Base-by-base conservation (phyloP, 1,140 invertebrate genomes). In the Lethocerus indicus region DNA sequence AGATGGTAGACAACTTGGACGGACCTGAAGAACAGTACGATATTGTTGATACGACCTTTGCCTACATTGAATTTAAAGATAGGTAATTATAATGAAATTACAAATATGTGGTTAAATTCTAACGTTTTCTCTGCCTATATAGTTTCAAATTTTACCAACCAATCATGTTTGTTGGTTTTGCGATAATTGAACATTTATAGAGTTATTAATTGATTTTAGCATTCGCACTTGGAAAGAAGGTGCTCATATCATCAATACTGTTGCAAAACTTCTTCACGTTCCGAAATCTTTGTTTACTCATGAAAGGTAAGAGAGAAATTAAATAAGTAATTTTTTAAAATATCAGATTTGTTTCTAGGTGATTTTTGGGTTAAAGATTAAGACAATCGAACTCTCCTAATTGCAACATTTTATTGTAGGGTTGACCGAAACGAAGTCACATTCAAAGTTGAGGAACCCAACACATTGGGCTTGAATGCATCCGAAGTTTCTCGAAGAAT, bases 341-440 rank as follows among this genome's bases (percentile, higher is more conserved):
- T n/a, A n/a, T n/a, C n/a, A n/a, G n/a, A n/a, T n/a, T n/a, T n/a
- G n/a, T n/a, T n/a, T n/a, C n/a, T n/a, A n/a, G n/a, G n/a, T n/a
- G n/a, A n/a, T n/a, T 7, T 16, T 16, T 40, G 6, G 7, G 6
- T 40, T 40, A 9, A 9, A 7, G 16, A 40, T 49, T 47, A 14
- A 40, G 12, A 48, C 21, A 49, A 51, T 27, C 40, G 25, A 51
- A 45, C n/a, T 40, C 6, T 40, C 21, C 6, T 40, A 9, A 16
- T 40, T 40, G n/a, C 16, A 16, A 16, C 21, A 16, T 21, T 24
- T 51, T 45, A 23, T 61, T 60, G 43, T 51, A 84, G 83, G 48
- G 76, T 86, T 52, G 77, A 80, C 52, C 67, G 69, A 21, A 75
- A 79, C 48, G 79, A 87, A 67, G 79, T 92, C 3, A 81, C 80